Base-by-base conservation (phyloP, 2,888 invertebrate species). In the Ormyrus pomaceus region DNA sequence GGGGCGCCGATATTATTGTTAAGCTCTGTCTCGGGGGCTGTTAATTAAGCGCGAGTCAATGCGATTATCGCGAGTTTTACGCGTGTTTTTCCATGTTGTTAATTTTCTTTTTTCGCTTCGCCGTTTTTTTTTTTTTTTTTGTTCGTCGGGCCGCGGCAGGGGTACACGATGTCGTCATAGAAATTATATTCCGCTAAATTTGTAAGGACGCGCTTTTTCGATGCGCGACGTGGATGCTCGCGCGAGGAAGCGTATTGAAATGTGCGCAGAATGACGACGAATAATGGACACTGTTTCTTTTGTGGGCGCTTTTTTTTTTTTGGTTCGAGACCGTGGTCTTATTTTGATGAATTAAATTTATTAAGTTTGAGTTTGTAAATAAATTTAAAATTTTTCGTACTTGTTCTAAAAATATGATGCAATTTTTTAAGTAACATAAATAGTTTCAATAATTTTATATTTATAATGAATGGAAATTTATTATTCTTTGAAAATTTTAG, bases 141-240 rank as follows among this genome's bases (percentile, higher is more conserved):
- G 9, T 48, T 50, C 9, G 45, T n/a, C 13, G 13, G 11, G 9
- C 4, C 50, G 13, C n/a, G 50, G 48, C 11, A 9, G 66, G 19
- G 53, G 53, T 66, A 66, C 53, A 19, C 53, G 66, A 55, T 69
- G 69, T 56, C 45, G 69, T 19, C 7, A 34, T 71, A 51, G 48
- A 61, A 61, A 61, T 71, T 51, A 51, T 34, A 34, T 61, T 71
- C 19, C 61, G 34, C 8, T 34, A 50, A 10, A 71, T 58, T 66
- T 66, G 51, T 66, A 66, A 66, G 19, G 65, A 34, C 34, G 34
- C 4, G 34, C 34, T 34, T 34, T 34, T 34, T 34, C 34, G 34
- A 34, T 34, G 34, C 34, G 34, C 19, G 19, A 19, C 4, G 13
- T 13, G 34, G 34, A 34, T 34, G 34, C 34, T 34, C 4, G 34